Evolutionary conservation across 2,888 invertebrate genomes (phyloP).

Genomic region (Epicampocera succincta): DNA sequence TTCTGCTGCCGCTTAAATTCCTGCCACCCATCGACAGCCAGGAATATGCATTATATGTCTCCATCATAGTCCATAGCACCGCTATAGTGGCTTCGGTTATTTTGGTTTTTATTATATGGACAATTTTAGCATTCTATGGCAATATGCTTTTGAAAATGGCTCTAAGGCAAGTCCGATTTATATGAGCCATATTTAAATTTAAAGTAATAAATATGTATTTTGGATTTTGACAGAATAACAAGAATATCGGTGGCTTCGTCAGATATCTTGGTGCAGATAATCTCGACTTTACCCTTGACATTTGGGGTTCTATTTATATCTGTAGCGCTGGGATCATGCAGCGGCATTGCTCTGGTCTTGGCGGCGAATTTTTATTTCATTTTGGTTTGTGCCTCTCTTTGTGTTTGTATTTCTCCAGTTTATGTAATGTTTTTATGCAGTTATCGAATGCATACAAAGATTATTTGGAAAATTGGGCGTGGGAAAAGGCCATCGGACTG

Average conservation of each 20-base stretch:
- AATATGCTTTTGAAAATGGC: constrained; percentile 73
- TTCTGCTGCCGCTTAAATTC: constrained; percentile 71
- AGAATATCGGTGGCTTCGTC: constrained; percentile 72
- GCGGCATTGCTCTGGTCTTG: constrained; percentile 86
- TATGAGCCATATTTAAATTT: not conserved
- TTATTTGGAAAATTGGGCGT: constrained; percentile 84
- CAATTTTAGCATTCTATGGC: constrained; percentile 72
- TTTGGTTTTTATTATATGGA: constrained; percentile 72
- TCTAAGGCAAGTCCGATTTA: constrained; percentile 67
- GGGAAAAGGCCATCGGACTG: constrained; percentile 80
- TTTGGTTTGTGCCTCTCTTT: constrained; percentile 82
- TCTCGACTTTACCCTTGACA: constrained; percentile 87
- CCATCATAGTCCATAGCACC: constrained; percentile 75
- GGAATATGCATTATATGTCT: constrained; percentile 74
- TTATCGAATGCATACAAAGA: constrained; percentile 87
- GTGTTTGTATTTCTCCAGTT: not conserved
- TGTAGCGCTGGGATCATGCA: constrained; percentile 87
- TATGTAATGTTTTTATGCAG: constrained; percentile 79
- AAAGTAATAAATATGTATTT: not conserved
- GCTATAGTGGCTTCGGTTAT: constrained; percentile 75
- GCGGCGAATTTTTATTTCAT: constrained; percentile 87
- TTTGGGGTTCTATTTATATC: constrained; percentile 86
- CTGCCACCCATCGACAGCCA: constrained; percentile 71
- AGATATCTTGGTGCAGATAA: constrained; percentile 84
- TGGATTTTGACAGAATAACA: constrained; percentile 68